Conservation (phyloP, 2,888 invertebrate genomes). For the Baccha elongata region DNA sequence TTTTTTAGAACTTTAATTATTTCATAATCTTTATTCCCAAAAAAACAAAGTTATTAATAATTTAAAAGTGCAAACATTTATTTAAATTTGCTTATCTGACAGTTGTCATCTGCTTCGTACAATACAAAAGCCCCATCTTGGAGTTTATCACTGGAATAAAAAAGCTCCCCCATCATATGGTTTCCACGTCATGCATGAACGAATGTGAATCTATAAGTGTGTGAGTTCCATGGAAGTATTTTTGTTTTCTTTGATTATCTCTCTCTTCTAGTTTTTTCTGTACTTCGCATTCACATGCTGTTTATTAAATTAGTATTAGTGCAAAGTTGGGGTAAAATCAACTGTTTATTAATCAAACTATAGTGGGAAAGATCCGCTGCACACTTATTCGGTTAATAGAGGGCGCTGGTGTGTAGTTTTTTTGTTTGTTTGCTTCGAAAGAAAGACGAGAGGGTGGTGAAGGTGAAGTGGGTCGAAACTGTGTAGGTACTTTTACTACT, state of each 20-base stretch:
- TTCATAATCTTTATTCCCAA: no score
- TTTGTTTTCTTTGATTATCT: not conserved
- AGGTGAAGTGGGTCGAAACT: slow-evolving; percentile 20
- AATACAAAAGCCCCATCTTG: not conserved
- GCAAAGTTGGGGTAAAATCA: slow-evolving; percentile 14
- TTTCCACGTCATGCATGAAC: not conserved
- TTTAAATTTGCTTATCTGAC: no score
- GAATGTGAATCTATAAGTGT: not conserved
- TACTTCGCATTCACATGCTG: not conserved
- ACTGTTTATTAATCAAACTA: not conserved
- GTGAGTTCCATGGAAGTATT: slow-evolving; percentile 11
- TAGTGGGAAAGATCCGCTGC: slow-evolving; percentile 61
- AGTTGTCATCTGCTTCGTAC: no score
- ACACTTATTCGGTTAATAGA: slow-evolving; percentile 53
- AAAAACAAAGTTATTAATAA: no score
- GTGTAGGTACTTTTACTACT: slow-evolving; percentile 75
- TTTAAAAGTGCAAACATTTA: no score
- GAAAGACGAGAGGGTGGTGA: slow-evolving; percentile 6
- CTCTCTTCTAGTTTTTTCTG: not conserved
- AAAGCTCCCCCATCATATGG: slow-evolving; percentile 19
- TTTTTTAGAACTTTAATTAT: no score
- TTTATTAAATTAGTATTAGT: slow-evolving; percentile 2
- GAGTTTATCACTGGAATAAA: slow-evolving; percentile 9
- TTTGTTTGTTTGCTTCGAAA: no score
- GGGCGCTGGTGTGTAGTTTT: slow-evolving; percentile 53